Evolutionary conservation across 1,140 invertebrate species (phyloP), one percentile per base, ranked within the genome.

Genomic region (Chlorops oryzae): DNA sequence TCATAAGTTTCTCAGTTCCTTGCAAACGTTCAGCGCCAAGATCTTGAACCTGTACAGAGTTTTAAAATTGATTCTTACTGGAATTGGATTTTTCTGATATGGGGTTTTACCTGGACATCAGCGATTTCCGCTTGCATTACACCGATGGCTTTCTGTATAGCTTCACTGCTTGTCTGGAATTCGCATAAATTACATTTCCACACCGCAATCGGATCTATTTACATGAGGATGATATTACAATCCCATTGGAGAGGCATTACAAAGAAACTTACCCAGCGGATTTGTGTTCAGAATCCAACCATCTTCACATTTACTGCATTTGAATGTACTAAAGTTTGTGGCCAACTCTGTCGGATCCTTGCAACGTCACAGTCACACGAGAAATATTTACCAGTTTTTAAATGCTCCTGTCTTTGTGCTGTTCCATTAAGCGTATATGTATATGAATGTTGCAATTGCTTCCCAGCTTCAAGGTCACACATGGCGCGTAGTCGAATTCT

Each of bases 371-470:
- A 90, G 25, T 75, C 76, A 61, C 88, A 90, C 5, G 77, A 75
- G 63, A 92, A 92, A 65, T 85, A 84, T 74, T 91, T 90, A 18
- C 84, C 81, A 60, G 85, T 78, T 15, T 78, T 73, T 1, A 92
- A 73, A 62, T 82, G 80, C 52, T 82, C 78, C 37, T 87, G 77
- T 6, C 90, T 75, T 15, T 84, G 68, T 12, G 83, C 59, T 0
- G 90, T 91, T 3, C 87, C 85, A 51, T 84, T 78, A n/a, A 91
- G 62, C 0, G 84, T 82, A 61, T 88, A 81, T 0, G 87, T 86
- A 57, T 91, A 91, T 59, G 82, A 86, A 32, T 85, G 77, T 50
- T 80, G 81, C 21, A 91, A 73, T 56, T 80, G 74, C 25, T 80
- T 76, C 3, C 79, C 83, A 41, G 79, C 75, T 21, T 79, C 75